Conservation (phyloP, 2,113 vertebrate species). For the Gadus macrocephalus region DNA sequence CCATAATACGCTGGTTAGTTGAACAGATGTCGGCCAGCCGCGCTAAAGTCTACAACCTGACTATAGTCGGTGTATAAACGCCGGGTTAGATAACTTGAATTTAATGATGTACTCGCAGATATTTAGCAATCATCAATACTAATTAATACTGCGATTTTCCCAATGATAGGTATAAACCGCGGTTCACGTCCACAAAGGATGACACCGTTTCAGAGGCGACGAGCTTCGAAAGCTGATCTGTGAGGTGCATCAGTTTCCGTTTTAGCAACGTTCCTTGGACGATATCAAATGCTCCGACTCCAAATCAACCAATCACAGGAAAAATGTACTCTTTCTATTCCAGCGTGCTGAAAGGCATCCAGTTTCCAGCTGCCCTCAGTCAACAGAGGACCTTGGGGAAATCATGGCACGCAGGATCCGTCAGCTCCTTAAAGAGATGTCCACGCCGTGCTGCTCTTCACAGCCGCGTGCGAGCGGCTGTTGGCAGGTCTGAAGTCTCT, state of each 20-base stretch:
- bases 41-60: too few relatives aligned
- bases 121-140: neutral
- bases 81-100: too few relatives aligned
- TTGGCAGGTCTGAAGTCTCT: constrained; percentile 44
- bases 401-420: constrained; percentile 54
- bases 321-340: constrained; percentile 27
- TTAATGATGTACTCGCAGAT: too few relatives aligned
- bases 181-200: neutral
- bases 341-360: constrained; percentile 11
- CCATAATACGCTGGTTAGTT: constrained; percentile 35
- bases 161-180: constrained; percentile 20
- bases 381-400: constrained; percentile 46
- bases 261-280: constrained; percentile 7
- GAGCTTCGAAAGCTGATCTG: constrained; percentile 23
- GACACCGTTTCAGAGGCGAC: constrained; percentile 5
- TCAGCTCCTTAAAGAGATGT: constrained; percentile 47
- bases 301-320: constrained; percentile 30
- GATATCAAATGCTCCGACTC: constrained; percentile 23
- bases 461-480: constrained; percentile 45
- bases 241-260: constrained; percentile 20
- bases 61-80: too few relatives aligned
- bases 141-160: constrained; percentile 19
- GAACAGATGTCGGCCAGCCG: constrained; percentile 54
- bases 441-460: constrained; percentile 32
- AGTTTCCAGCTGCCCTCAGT: constrained; percentile 39